A percentile compares a stretch with the other conserved stretches of the same genome.
These are phyloP conservation scores for Zaprionus bogoriensis DNA, from an alignment of 2,888 invertebrate genomes.

Conservation along the genomic window DNA sequence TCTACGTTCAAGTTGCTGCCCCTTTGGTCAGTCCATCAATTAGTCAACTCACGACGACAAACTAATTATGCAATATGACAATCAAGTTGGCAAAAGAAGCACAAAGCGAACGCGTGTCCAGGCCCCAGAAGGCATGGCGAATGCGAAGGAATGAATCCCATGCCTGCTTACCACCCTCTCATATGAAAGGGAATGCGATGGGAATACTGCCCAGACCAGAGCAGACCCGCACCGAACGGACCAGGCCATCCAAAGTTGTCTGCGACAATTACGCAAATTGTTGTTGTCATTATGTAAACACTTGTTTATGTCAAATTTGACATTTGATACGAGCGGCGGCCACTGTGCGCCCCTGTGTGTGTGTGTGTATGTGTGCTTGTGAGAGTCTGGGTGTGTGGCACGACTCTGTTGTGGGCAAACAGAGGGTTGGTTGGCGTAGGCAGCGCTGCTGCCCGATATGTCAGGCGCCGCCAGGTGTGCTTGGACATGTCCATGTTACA, in stretches of 20 bases:
- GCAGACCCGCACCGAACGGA: too few relatives aligned
- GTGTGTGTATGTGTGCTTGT: conserved; percentile 1
- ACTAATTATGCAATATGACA: conserved; percentile 50
- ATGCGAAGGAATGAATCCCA: too few relatives aligned
- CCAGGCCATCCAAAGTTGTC: conserved; percentile 26
- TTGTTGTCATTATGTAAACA: conserved; percentile 78
- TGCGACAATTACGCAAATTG: conserved; percentile 74
- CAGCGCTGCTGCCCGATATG: conserved; percentile 41
- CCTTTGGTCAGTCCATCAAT: conserved; percentile 27
- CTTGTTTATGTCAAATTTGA: conserved; percentile 77
- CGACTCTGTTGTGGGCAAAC: not conserved
- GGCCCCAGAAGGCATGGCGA: not conserved
- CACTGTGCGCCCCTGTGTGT: not conserved
- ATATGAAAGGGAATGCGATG: too few relatives aligned
- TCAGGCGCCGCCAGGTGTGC: conserved; percentile 64
- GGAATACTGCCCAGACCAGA: too few relatives aligned
- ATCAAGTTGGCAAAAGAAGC: conserved; percentile 17
- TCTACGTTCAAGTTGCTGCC: not conserved
- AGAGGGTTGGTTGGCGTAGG: not conserved
- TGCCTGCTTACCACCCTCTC: conserved; percentile 1
- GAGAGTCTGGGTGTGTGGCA: not conserved
- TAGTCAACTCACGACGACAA: conserved; percentile 37
- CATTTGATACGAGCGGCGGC: conserved; percentile 57
- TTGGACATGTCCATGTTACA: conserved; percentile 69
- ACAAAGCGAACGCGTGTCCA: conserved; percentile 7